phyloP scores from a whole-genome alignment of 1,140 invertebrate genomes.

The Holotrichia oblita region DNA sequence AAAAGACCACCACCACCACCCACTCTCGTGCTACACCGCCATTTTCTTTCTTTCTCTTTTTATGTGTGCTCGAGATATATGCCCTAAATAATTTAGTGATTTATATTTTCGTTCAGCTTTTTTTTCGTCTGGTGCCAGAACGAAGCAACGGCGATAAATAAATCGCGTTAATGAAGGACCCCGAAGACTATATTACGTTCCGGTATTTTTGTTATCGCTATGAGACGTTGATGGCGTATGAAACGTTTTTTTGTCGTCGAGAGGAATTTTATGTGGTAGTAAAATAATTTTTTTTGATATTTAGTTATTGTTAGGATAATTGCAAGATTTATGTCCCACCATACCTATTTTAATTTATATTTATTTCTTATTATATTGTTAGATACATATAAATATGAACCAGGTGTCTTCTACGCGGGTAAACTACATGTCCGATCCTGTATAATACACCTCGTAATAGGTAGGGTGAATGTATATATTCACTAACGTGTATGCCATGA shows the following conservation, averaged over 20 bases:
- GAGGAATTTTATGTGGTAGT: too few species aligned
- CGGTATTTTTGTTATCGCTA: neutral
- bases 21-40: neutral
- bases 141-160: conserved; percentile 6
- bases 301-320: too few species aligned
- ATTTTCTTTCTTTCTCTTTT: neutral
- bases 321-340: too few species aligned
- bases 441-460: too few species aligned
- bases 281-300: too few species aligned
- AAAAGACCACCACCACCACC: neutral
- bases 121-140: neutral
- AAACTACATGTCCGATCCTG: too few species aligned
- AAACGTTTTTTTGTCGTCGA: too few species aligned
- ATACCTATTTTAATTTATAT: too few species aligned
- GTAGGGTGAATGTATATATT: too few species aligned
- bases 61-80: neutral
- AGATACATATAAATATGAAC: too few species aligned
- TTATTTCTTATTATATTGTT: too few species aligned
- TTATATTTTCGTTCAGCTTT: neutral
- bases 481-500: neutral
- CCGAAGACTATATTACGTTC: neutral
- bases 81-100: conserved; percentile 20
- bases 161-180: neutral
- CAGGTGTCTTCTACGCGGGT: too few species aligned
- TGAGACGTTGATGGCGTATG: neutral